Evolutionary conservation across 2,888 invertebrate genomes (phyloP).

Genomic region (Dichetophora obliterata): DNA sequence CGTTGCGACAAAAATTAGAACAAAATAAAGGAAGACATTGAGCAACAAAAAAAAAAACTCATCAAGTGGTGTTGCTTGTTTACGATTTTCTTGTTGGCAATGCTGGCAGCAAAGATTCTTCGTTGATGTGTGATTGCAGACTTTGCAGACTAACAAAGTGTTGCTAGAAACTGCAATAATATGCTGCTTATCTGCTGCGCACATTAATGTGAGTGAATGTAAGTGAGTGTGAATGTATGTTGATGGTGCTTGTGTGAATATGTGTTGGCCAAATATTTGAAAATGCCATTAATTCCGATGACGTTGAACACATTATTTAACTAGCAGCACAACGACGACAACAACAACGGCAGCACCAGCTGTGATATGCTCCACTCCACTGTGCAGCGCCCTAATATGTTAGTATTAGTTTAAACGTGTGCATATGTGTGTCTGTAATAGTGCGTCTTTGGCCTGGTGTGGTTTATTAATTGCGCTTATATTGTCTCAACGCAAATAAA

Average conservation of each 20-base stretch:
- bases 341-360: not conserved
- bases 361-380: not conserved
- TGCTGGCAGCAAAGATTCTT: not conserved
- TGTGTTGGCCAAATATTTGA: slow-evolving; percentile 27
- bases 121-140: not conserved
- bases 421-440: slow-evolving; percentile 34
- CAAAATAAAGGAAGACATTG: slow-evolving; percentile 19
- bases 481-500: slow-evolving; percentile 42
- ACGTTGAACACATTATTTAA: slow-evolving; percentile 33
- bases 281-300: slow-evolving; percentile 31
- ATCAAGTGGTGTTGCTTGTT: slow-evolving; percentile 40
- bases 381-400: not conserved
- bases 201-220: not conserved
- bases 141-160: not conserved
- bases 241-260: not conserved
- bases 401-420: slow-evolving; percentile 14
- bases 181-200: slow-evolving; percentile 3
- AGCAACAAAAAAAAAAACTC: slow-evolving; percentile 46
- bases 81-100: not conserved
- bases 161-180: not conserved
- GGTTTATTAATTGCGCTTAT: slow-evolving; percentile 50
- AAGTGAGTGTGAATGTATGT: not conserved
- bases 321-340: slow-evolving; percentile 43
- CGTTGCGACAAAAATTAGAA: slow-evolving; percentile 20
- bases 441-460: slow-evolving; percentile 36